Percentiles rank a stretch among this genome's conserved stretches.
phyloP scores from a whole-genome alignment of 2,113 vertebrate genomes.

The Callopanchax toddi region DNA sequence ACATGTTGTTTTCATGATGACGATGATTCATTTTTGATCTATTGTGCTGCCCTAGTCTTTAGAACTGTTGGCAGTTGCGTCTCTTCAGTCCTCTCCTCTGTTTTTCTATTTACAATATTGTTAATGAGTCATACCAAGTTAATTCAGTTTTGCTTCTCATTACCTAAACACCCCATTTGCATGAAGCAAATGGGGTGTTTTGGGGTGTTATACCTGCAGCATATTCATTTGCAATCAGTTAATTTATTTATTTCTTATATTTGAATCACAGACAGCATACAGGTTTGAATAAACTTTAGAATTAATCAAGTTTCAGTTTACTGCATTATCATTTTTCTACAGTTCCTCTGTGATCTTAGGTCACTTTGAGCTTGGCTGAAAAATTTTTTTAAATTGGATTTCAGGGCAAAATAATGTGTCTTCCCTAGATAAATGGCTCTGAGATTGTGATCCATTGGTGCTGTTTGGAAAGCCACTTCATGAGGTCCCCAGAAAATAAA shows the following conservation, averaged over 20 bases:
- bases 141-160: background rate
- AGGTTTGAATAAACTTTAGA: background rate
- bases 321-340: constrained; percentile 1
- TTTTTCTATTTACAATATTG: background rate
- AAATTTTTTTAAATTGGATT: constrained; percentile 16
- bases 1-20: too few relatives aligned
- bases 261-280: background rate
- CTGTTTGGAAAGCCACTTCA: background rate
- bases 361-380: background rate
- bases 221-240: constrained; percentile 4
- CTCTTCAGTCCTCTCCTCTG: too few relatives aligned
- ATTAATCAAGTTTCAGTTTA: constrained; percentile 9
- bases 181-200: too few relatives aligned
- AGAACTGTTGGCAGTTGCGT: too few relatives aligned
- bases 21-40: too few relatives aligned
- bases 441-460: background rate
- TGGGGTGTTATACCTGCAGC: background rate
- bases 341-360: background rate
- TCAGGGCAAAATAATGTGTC: constrained; percentile 20
- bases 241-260: background rate
- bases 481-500: background rate
- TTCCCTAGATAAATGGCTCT: too few relatives aligned
- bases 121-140: background rate
- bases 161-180: background rate
- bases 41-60: too few relatives aligned